Conservation (phyloP, 2,113 vertebrate species). For the Petrocephalus zakoni region DNA sequence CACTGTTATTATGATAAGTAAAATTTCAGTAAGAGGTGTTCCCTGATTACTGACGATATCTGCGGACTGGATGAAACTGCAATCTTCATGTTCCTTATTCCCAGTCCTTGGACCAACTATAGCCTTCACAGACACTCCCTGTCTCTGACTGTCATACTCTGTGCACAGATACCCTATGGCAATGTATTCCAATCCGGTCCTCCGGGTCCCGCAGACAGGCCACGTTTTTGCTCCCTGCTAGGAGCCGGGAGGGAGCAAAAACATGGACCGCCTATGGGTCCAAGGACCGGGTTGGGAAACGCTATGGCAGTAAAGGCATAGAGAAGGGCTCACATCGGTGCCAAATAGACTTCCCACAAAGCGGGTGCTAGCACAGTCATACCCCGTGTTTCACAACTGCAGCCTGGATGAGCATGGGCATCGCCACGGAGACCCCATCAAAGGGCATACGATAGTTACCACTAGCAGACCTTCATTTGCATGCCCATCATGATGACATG, state of each 20-base stretch:
- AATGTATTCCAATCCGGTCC: background rate
- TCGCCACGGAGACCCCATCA: constrained; percentile 48
- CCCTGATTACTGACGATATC: background rate
- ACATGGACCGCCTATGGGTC: background rate
- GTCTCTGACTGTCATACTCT: constrained; percentile 35
- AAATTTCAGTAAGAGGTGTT: background rate
- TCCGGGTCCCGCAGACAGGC: background rate
- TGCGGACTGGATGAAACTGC: background rate
- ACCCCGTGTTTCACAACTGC: constrained; percentile 38
- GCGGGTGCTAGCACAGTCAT: constrained; percentile 30
- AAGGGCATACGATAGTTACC: constrained; percentile 47
- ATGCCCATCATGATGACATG: constrained; percentile 64
- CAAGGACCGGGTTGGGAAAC: background rate
- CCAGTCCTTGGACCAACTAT: constrained; percentile 75
- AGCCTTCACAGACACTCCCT: constrained; percentile 68
- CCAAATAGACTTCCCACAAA: constrained; percentile 51
- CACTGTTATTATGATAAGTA: background rate
- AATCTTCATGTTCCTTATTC: constrained; percentile 61
- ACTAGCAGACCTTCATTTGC: constrained; percentile 44
- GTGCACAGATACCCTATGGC: constrained; percentile 28
- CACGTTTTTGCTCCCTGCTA: background rate
- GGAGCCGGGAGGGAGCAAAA: background rate
- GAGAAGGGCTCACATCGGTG: constrained; percentile 41
- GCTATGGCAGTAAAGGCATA: constrained; percentile 35
- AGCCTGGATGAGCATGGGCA: constrained; percentile 46